These are phyloP conservation scores for Pongo abelii DNA, from an alignment of 2,113 vertebrate genomes.

Conservation along the genomic window DNA sequence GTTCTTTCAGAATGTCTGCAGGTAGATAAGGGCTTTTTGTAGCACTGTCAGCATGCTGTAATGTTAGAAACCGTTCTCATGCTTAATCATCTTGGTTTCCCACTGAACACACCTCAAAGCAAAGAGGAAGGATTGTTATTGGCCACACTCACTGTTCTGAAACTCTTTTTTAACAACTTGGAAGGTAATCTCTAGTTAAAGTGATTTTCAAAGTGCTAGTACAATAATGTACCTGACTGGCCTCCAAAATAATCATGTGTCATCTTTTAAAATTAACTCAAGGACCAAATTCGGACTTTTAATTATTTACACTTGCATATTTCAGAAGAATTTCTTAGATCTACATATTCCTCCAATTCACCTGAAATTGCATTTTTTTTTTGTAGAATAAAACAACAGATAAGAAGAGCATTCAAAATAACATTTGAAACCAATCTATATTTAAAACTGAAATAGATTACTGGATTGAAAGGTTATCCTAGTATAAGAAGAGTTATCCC, in stretches of 20 bases:
- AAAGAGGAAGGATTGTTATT: not conserved
- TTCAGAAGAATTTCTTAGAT: conserved; percentile 6
- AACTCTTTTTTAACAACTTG: not conserved
- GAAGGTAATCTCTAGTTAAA: not conserved
- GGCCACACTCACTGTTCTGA: not conserved
- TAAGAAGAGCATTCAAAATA: not conserved
- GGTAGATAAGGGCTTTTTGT: not conserved
- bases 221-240: not conserved
- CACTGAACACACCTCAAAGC: not conserved
- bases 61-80: not conserved
- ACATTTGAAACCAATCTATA: not conserved
- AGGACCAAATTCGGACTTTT: not conserved
- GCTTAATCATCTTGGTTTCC: not conserved
- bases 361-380: conserved; percentile 8
- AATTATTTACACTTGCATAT: not conserved
- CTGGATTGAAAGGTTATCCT: not conserved
- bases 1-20: not conserved
- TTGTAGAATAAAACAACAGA: not conserved
- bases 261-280: not conserved
- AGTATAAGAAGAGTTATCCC: not conserved
- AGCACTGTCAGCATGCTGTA: not conserved
- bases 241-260: not conserved
- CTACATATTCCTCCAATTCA: not conserved
- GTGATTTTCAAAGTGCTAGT: not conserved
- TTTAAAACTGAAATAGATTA: conserved; percentile 51